These are phyloP conservation scores for Leptobrachium leishanense DNA, from an alignment of 2,113 vertebrate genomes.

Conservation along the genomic window DNA sequence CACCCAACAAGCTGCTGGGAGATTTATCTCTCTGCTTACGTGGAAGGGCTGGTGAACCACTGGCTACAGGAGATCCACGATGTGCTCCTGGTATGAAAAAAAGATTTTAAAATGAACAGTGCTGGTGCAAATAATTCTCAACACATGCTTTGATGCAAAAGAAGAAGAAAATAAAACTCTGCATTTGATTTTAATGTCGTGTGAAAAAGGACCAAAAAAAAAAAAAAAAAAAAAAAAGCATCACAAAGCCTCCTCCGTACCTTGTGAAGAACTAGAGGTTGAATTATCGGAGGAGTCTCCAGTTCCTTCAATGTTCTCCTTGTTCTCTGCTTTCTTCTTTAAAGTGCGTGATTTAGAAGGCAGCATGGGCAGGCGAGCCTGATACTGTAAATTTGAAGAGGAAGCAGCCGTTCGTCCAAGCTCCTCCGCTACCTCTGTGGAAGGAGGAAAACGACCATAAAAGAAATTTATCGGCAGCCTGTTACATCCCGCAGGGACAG, in stretches of 20 bases:
- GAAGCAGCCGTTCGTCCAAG: slow-evolving; percentile 87
- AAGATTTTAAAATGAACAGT: slow-evolving; percentile 16
- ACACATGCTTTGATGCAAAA: too few species aligned
- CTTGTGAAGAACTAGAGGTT: slow-evolving; percentile 71
- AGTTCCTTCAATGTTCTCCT: slow-evolving; percentile 91
- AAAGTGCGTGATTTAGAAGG: slow-evolving; percentile 88
- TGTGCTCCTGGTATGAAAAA: slow-evolving; percentile 73
- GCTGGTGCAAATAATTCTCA: too few species aligned
- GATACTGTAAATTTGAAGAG: slow-evolving; percentile 75
- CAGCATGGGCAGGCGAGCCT: slow-evolving; percentile 84
- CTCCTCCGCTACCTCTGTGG: slow-evolving; percentile 92
- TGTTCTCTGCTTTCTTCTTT: slow-evolving; percentile 93
- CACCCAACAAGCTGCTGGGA: slow-evolving; percentile 86
- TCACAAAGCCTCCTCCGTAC: slow-evolving; percentile 44
- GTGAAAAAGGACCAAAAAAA: too few species aligned
- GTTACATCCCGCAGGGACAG: too few species aligned
- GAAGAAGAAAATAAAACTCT: too few species aligned
- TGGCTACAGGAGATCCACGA: slow-evolving; percentile 67
- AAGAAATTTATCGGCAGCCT: not conserved
- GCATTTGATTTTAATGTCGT: too few species aligned
- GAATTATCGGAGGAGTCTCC: slow-evolving; percentile 72
- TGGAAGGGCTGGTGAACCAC: slow-evolving; percentile 88
- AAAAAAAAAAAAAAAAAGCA: too few species aligned
- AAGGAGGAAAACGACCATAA: slow-evolving; percentile 7
- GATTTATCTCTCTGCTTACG: slow-evolving; percentile 96